Conservation (phyloP, 2,113 vertebrate genomes). For the Clarias gariepinus region DNA sequence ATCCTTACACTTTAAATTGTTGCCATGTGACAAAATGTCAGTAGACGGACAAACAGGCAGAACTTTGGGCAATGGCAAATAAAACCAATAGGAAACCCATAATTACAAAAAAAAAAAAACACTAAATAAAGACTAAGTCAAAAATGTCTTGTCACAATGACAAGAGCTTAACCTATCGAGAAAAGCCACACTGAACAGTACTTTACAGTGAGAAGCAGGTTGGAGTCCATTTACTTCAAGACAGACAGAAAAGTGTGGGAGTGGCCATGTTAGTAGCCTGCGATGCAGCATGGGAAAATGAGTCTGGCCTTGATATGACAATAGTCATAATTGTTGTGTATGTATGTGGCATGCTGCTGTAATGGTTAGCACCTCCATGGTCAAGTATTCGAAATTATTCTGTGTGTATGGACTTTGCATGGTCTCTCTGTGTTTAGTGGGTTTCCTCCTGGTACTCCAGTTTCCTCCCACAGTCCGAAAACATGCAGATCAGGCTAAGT, state of each 20-base stretch:
- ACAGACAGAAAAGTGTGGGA: neutral
- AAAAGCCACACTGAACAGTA: neutral
- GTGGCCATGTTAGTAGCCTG: neutral
- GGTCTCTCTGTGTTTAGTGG: too few species aligned
- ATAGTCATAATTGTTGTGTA: neutral
- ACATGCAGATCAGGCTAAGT: too few species aligned
- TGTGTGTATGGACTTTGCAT: too few species aligned
- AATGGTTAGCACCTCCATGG: too few species aligned
- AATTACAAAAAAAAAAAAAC: neutral
- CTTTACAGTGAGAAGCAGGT: neutral
- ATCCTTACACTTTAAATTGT: neutral
- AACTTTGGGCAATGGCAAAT: neutral
- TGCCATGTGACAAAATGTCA: neutral
- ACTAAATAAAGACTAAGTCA: neutral
- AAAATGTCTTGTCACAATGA: neutral
- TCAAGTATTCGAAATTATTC: too few species aligned
- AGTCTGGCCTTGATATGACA: neutral
- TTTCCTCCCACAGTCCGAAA: too few species aligned
- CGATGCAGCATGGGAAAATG: neutral
- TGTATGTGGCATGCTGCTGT: neutral
- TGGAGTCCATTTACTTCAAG: neutral
- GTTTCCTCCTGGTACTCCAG: too few species aligned
- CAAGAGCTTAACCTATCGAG: neutral
- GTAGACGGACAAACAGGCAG: neutral
- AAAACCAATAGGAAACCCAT: neutral